These are phyloP conservation scores for Noctua comes DNA, from an alignment of 2,888 invertebrate species.

Conservation along the genomic window DNA sequence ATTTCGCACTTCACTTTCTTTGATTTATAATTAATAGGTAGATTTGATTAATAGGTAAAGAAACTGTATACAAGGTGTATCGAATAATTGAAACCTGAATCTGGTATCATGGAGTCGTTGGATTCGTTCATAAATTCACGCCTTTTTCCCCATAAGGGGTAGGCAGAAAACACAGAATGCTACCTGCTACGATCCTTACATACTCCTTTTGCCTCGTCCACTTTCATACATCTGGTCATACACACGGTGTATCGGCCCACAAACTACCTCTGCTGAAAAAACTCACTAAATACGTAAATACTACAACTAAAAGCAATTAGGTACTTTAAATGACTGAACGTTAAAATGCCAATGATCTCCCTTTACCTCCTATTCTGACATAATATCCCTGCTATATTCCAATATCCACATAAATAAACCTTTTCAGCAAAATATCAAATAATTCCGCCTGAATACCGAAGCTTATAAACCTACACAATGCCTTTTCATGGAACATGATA, in stretches of 20 bases:
- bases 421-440: slow-evolving; percentile 15
- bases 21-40: not conserved
- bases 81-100: no score
- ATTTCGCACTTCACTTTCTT: slow-evolving; percentile 1
- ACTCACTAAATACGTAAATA: not conserved
- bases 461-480: slow-evolving; percentile 7
- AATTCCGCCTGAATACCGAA: slow-evolving; percentile 15
- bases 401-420: not conserved
- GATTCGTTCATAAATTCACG: no score
- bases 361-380: not conserved
- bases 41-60: no score
- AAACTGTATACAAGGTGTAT: no score
- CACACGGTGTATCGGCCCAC: no score
- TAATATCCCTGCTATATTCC: not conserved
- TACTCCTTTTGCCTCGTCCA: no score
- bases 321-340: not conserved
- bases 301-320: not conserved
- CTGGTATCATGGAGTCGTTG: no score
- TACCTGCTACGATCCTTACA: no score
- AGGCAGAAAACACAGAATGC: no score
- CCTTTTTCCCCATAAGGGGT: no score
- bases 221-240: no score
- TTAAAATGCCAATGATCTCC: not conserved
- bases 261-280: not conserved
- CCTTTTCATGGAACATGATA: slow-evolving; percentile 20